Evolutionary conservation across 2,888 invertebrate species (phyloP), one percentile per base, ranked within the genome.

Genomic region (Hirtodrosophila duncani): DNA sequence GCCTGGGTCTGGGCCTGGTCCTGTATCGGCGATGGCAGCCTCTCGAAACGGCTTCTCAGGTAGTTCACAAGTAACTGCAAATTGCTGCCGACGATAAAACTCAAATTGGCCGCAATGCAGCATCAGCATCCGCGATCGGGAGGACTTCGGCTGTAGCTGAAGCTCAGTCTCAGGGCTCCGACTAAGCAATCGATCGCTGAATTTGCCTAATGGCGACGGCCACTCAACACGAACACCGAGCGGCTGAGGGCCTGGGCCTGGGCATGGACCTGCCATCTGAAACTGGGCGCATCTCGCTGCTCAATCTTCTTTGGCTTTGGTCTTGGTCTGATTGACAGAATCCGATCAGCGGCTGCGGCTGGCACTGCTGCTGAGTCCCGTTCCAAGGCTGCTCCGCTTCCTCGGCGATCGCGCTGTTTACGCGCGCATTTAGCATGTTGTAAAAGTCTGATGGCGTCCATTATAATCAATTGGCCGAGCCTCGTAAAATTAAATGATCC

Each of bases 401-500:
- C 11, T 34, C 30, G 10, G 9, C 36, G 30, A 39, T 64, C 64
- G 65, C 65, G 63, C 55, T 71, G 71, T 81, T 81, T 79, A 75
- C 67, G 82, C 81, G 84, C 80, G 72, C 82, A 84, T 81, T 84
- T 84, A 83, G 83, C 84, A 84, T 84, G 83, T 84, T 84, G 83
- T 84, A 83, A 83, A 83, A 82, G 83, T 83, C 83, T 83, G 84
- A 83, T 84, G 69, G 82, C 82, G 78, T 79, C 78, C 84, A 85
- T 85, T 85, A 86, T 85, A 86, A 86, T 85, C 86, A 85, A 85
- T 85, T 85, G 85, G 81, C 82, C 60, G 71, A 81, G 85, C n/a
- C 80, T 86, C 85, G 86, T 85, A 86, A 85, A 84, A 83, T 83
- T 85, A 85, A 85, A 85, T 83, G 86, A 85, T 85, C 83, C 84